phyloP scores from a whole-genome alignment of 2,797 vertebrate genomes.

The Sternarchorhynchus goeldii region DNA sequence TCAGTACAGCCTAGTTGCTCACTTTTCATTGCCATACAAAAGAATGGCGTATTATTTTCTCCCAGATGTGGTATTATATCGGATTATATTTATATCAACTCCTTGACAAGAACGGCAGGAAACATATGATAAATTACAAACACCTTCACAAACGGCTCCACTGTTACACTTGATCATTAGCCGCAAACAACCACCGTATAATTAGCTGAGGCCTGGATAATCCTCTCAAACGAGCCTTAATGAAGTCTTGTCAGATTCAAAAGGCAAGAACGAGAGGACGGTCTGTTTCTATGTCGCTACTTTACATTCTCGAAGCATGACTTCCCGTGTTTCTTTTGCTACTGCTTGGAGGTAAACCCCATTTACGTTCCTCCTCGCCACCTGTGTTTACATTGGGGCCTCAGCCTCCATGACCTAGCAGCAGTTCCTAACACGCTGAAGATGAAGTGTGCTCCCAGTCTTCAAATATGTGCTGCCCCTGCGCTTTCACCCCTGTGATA shows the following conservation, averaged over 20 bases:
- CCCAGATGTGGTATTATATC: not conserved
- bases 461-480: slow-evolving; percentile 71
- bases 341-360: slow-evolving; percentile 69
- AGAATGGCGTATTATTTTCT: not conserved
- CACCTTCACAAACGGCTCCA: slow-evolving; percentile 33
- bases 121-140: slow-evolving; percentile 47
- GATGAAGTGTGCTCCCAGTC: slow-evolving; percentile 74
- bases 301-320: slow-evolving; percentile 58
- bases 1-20: not conserved
- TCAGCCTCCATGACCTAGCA: slow-evolving; percentile 67
- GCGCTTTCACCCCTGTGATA: slow-evolving; percentile 71
- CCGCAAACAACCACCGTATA: slow-evolving; percentile 63
- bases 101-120: slow-evolving; percentile 24
- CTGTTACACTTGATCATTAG: slow-evolving; percentile 59
- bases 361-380: slow-evolving; percentile 73
- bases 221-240: slow-evolving; percentile 70
- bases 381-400: slow-evolving; percentile 87
- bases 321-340: slow-evolving; percentile 72
- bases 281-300: slow-evolving; percentile 53
- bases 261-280: slow-evolving; percentile 60
- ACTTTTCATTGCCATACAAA: not conserved
- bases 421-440: slow-evolving; percentile 73
- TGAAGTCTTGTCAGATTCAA: slow-evolving; percentile 63
- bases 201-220: slow-evolving; percentile 64
- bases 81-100: not conserved